These are phyloP conservation scores for Mantis religiosa DNA, from an alignment of 2,888 invertebrate species.

Conservation along the genomic window DNA sequence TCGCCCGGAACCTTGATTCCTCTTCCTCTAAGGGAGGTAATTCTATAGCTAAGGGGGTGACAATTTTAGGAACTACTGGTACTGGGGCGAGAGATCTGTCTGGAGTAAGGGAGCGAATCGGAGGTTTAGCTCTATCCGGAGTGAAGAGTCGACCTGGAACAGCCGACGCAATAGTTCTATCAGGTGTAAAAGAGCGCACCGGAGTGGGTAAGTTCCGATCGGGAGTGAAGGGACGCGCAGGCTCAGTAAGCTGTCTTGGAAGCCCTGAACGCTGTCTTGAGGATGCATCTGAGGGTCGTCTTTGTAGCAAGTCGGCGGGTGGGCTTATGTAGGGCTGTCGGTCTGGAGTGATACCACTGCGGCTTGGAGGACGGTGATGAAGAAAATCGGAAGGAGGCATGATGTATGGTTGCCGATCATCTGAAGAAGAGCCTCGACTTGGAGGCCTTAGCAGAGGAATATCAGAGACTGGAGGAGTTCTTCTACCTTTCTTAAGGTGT, in stretches of 20 bases:
- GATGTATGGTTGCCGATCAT: neutral
- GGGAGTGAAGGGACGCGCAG: neutral
- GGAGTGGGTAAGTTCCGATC: neutral
- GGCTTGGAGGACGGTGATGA: neutral
- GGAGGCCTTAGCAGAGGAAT: neutral
- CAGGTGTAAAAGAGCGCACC: neutral
- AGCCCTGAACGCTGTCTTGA: neutral
- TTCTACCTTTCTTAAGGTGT: neutral
- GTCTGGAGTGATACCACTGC: neutral
- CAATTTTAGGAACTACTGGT: neutral
- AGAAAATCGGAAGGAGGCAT: neutral
- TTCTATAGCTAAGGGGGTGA: neutral
- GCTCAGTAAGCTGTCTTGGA: neutral
- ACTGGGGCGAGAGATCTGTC: neutral
- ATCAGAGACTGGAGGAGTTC: neutral
- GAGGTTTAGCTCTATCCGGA: neutral
- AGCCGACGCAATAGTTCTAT: neutral
- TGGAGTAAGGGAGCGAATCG: neutral
- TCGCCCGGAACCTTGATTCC: conserved; percentile 63
- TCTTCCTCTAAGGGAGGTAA: conserved; percentile 45
- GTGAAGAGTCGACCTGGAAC: neutral
- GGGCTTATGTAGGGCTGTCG: neutral
- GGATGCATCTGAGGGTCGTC: neutral
- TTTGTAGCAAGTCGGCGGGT: neutral
- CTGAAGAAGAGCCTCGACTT: neutral